Evolutionary conservation across 2,888 invertebrate species (phyloP).

Genomic region (Tetramorium bicarinatum): DNA sequence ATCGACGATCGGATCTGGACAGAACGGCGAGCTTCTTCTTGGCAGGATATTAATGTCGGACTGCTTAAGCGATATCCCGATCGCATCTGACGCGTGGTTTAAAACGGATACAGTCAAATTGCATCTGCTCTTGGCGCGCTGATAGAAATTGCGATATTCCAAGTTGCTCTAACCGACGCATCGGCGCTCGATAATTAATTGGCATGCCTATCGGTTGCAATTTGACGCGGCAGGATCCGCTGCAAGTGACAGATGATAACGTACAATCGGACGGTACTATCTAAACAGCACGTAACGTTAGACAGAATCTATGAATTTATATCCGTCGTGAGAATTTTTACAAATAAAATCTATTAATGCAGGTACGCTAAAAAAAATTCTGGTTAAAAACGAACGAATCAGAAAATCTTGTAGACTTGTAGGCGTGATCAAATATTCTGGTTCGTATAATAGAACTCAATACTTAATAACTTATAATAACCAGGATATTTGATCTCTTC

Average conservation of each 20-base stretch:
- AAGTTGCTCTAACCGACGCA: slow-evolving; percentile 29
- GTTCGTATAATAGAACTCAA: no score
- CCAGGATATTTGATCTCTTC: no score
- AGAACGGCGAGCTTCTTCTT: slow-evolving; percentile 60
- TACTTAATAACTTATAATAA: no score
- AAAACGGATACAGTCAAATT: slow-evolving; percentile 53
- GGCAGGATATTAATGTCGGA: slow-evolving; percentile 64
- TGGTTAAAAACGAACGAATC: no score
- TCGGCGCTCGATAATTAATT: slow-evolving; percentile 40
- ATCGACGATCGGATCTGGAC: slow-evolving; percentile 29
- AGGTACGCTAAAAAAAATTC: background rate
- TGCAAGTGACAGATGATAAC: slow-evolving; percentile 29
- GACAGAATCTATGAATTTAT: slow-evolving; percentile 36
- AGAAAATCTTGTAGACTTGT: no score
- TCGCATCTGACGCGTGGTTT: slow-evolving; percentile 64
- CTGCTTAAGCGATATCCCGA: slow-evolving; percentile 70
- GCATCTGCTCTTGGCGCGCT: slow-evolving; percentile 48
- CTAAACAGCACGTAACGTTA: slow-evolving; percentile 3
- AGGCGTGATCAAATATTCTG: no score
- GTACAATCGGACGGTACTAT: slow-evolving; percentile 30
- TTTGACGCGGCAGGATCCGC: slow-evolving; percentile 15
- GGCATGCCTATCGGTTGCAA: slow-evolving; percentile 12
- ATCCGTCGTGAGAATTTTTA: slow-evolving; percentile 2
- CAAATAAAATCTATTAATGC: background rate
- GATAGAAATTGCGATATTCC: slow-evolving; percentile 38